Evolutionary conservation across 2,888 invertebrate species (phyloP), one percentile per base, ranked within the genome.

Genomic region (Iselma pallidipennis): DNA sequence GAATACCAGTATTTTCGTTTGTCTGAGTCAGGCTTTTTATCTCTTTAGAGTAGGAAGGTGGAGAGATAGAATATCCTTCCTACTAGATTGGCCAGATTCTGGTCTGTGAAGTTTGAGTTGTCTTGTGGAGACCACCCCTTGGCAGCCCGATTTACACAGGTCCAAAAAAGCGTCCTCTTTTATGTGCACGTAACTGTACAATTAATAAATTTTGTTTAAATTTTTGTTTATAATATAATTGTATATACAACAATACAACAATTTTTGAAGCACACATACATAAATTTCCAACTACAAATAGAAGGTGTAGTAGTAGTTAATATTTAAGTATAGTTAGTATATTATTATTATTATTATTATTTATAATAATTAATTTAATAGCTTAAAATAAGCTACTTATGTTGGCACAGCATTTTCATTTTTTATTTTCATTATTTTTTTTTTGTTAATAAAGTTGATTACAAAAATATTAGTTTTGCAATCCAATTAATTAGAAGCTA

Each of bases 381-480:
- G 65, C 65, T 61, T 61, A 58, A 59, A 57, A 42, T 55, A 59
- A 65, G 65, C 65, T 65, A 65, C 59, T 53, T 59, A 66, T 55
- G 61, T 77, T 78, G 79, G 78, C 78, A 78, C 78, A 76, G 74
- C 73, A 70, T 76, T 45, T 45, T 23, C 45, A 12, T n/a, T 19
- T 37, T 37, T 37, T 37, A 31, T 31, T 31, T 31, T 28, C 28
- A 31, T 33, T 33, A 3, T 33, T n/a, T n/a, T 71, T 68, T 71
- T 66, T 69, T 63, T 65, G 70, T 71, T 54, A 63, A 65, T 67
- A 70, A 76, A 77, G 75, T 75, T 76, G 76, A 72, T 76, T 77
- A 79, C 76, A 79, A 79, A 79, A 78, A 78, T 79, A 79, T 76
- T 65, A 71, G 66, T 73, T 45, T 73, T 72, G 76, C 74, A 76